Conservation (phyloP, 1,140 invertebrate genomes). For the Acromyrmex charruanus region DNA sequence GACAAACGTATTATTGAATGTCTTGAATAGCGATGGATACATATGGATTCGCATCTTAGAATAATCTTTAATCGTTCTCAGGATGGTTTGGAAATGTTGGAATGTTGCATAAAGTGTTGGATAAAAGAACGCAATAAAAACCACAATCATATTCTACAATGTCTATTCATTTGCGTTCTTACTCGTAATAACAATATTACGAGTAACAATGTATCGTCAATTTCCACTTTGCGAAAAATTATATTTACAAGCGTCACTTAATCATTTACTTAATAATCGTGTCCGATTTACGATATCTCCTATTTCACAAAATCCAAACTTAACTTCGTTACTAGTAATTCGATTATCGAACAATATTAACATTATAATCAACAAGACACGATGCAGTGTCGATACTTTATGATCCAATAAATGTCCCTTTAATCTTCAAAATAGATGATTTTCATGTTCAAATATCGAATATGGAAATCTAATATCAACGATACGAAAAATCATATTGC, state of each 20-base stretch:
- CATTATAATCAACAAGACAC: neutral
- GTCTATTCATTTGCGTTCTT: neutral
- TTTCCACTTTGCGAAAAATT: conserved; percentile 3
- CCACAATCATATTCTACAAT: neutral
- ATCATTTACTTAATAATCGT: neutral
- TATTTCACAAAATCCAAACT: conserved; percentile 13
- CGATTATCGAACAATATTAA: neutral
- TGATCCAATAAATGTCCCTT: neutral
- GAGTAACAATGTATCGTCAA: neutral
- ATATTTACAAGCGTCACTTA: conserved; percentile 24
- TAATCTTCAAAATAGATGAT: neutral
- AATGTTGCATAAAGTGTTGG: neutral
- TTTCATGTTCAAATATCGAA: neutral
- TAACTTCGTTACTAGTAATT: conserved; percentile 15
- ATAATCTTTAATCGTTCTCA: neutral
- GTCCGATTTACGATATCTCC: neutral
- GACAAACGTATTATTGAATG: neutral
- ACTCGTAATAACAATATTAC: conserved; percentile 26
- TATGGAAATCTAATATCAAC: neutral
- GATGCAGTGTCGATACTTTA: neutral
- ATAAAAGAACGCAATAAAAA: neutral
- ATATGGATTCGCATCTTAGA: neutral
- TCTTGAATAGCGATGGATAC: neutral
- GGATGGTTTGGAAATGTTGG: neutral
- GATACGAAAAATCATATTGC: neutral